phyloP scores from a whole-genome alignment of 2,888 invertebrate genomes.

The Gymnoscelis rufifasciata region DNA sequence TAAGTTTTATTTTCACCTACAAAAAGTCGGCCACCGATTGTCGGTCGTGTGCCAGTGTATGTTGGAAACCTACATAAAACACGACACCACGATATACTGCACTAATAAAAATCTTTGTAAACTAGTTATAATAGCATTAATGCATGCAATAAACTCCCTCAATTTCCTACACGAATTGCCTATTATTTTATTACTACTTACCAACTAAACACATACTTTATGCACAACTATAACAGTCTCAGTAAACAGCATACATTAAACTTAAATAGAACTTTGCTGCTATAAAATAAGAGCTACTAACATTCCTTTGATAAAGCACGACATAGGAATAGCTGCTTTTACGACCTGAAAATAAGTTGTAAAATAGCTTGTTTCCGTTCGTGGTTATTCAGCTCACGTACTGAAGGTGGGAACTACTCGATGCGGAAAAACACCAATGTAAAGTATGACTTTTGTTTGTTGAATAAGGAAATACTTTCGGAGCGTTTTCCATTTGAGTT shows the following conservation, averaged over 20 bases:
- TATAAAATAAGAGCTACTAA: not conserved
- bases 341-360: not conserved
- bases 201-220: not conserved
- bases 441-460: slow-evolving; percentile 21
- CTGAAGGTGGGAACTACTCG: slow-evolving; percentile 19
- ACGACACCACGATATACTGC: no score
- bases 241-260: not conserved
- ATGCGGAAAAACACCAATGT: slow-evolving; percentile 22
- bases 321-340: not conserved
- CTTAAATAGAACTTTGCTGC: not conserved
- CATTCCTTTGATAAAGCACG: not conserved
- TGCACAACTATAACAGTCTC: not conserved
- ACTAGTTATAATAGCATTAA: no score
- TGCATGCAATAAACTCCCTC: no score
- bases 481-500: slow-evolving; percentile 17
- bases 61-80: no score
- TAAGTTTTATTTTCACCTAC: no score
- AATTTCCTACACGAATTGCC: no score
- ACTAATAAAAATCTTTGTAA: no score
- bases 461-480: slow-evolving; percentile 19
- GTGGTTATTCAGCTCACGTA: slow-evolving; percentile 21
- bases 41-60: no score
- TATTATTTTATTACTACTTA: no score
- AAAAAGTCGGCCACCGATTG: no score
- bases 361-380: not conserved